Evolutionary conservation across 2,797 vertebrate species (phyloP), one percentile per base, ranked within the genome.

Genomic region (Hydrolagus colliei): DNA sequence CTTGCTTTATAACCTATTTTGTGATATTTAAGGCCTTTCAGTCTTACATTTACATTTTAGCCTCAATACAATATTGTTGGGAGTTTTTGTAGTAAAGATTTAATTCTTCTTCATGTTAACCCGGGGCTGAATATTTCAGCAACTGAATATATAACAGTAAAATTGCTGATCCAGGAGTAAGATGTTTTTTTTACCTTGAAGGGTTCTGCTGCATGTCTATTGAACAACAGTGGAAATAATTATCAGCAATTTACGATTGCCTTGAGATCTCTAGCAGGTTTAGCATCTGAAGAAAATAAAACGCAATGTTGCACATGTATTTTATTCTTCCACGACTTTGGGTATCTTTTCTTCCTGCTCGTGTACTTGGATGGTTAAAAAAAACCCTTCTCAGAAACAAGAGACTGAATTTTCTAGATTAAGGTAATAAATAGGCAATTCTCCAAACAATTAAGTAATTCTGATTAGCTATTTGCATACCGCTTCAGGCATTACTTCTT

Each of bases 401-500:
- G 27, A 84, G 71, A 71, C 41, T 6, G 2, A 3, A 6, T 84
- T 84, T 71, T 71, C 9, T 13, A 67, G 65, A 84, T 84, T 84
- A 41, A 77, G 6, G 61, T 84, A 84, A 84, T 84, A 63, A 84
- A 68, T 80, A 78, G n/a, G 61, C 9, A 35, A 84, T 41, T 41
- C 71, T 35, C 79, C 27, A n/a, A 84, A 84, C 20, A 71, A 84
- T 71, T 84, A 84, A 84, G 71, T 71, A 84, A 63, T 52, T 63
- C 67, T 71, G 78, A 84, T 71, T 84, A 71, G 79, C 20, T 84
- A 27, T 84, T 41, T 41, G 32, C 35, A 84, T 67, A 84, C 71
- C 62, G 71, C 65, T 84, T 68, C 41, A 20, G 79, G 65, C 27
- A 84, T 11, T 10, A 32, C 71, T 9, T 27, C 71, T 67, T 20